Evolutionary conservation across 2,888 invertebrate species (phyloP).

Genomic region (Drosophila putrida): DNA sequence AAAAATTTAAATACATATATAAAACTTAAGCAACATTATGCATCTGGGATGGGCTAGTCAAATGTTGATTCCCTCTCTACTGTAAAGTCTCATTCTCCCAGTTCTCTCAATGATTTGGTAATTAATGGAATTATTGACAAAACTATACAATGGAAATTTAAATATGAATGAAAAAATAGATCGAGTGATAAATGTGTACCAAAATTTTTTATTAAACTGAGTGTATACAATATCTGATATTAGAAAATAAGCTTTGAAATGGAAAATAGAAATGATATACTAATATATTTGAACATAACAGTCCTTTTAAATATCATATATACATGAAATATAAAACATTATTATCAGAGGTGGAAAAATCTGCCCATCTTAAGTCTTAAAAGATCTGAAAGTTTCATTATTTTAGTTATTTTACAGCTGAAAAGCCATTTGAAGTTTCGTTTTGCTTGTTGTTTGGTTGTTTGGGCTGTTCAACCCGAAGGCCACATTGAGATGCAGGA

Average conservation of each 20-base stretch:
- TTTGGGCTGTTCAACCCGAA: conserved; percentile 65
- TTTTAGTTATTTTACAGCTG: conserved; percentile 21
- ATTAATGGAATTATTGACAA: neutral
- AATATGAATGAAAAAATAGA: no score
- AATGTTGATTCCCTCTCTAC: neutral
- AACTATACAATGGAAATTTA: no score
- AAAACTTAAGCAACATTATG: conserved; percentile 13
- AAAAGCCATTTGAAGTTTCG: conserved; percentile 47
- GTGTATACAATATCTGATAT: no score
- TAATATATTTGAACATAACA: no score
- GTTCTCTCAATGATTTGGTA: neutral
- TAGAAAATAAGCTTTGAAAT: no score
- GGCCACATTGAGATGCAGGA: conserved; percentile 79
- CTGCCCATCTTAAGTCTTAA: neutral
- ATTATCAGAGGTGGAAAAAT: no score
- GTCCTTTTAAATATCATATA: no score
- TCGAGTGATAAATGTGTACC: no score
- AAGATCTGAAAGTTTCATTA: neutral
- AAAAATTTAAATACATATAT: conserved; percentile 34
- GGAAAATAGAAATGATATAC: no score
- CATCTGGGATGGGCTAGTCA: conserved; percentile 20
- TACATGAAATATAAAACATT: no score
- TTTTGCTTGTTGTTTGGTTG: conserved; percentile 33
- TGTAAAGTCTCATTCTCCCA: neutral
- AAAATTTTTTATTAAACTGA: no score